Conservation (phyloP, 2,113 vertebrate genomes). For the Abramis brama region DNA sequence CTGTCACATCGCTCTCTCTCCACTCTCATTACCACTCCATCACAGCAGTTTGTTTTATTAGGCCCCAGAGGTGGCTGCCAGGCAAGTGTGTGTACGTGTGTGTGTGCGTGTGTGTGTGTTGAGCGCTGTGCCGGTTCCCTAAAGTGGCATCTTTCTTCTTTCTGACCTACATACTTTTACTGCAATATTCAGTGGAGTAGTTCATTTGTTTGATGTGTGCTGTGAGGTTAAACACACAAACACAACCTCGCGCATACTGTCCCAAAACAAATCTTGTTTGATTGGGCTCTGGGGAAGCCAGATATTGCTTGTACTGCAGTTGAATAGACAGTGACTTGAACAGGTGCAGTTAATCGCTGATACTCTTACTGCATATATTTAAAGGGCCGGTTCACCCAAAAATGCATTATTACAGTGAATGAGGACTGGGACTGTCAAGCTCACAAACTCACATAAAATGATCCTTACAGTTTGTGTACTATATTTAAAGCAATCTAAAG, state of each 20-base stretch:
- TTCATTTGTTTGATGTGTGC: slow-evolving; percentile 31
- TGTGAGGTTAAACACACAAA: slow-evolving; percentile 6
- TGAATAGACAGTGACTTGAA: slow-evolving; percentile 30
- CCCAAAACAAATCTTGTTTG: slow-evolving; percentile 48
- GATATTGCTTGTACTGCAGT: slow-evolving; percentile 3
- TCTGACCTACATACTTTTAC: slow-evolving; percentile 48
- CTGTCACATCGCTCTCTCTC: slow-evolving; percentile 25
- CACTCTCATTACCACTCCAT: slow-evolving; percentile 39
- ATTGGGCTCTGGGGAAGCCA: slow-evolving; percentile 35
- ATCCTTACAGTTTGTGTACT: not conserved
- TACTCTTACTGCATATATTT: not conserved
- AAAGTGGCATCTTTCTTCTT: slow-evolving; percentile 41
- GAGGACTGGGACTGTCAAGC: not conserved
- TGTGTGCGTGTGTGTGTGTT: slow-evolving; percentile 39
- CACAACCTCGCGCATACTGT: slow-evolving; percentile 20
- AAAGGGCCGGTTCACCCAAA: not conserved
- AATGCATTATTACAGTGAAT: not conserved
- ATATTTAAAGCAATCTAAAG: not conserved
- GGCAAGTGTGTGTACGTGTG: slow-evolving; percentile 11
- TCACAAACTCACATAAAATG: not conserved
- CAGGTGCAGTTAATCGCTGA: slow-evolving; percentile 42
- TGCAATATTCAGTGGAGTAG: slow-evolving; percentile 40
- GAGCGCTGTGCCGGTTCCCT: slow-evolving; percentile 20
- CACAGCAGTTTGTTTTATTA: slow-evolving; percentile 46
- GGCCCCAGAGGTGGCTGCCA: slow-evolving; percentile 42